A percentile compares a stretch with the other conserved stretches of the same genome.
Conservation (phyloP, 2,888 invertebrate genomes). For the Parnassius glacialis region DNA sequence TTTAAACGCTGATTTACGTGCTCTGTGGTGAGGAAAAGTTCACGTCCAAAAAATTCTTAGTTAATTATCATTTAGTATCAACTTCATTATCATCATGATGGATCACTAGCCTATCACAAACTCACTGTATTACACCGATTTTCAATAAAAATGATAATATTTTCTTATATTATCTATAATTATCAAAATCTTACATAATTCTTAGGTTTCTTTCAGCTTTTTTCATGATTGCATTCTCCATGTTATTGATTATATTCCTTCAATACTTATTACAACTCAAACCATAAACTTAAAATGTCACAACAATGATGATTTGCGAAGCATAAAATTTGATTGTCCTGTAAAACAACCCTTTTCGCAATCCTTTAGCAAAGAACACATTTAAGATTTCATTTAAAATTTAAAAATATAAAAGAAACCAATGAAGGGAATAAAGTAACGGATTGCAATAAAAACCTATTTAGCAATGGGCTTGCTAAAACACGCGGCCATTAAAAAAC, state of each 20-base stretch:
- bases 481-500: conserved; percentile 42
- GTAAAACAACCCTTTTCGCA: conserved; percentile 54
- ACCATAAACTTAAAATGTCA: conserved; percentile 15
- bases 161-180: no score
- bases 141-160: no score
- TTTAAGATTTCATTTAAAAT: conserved; percentile 8
- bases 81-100: no score
- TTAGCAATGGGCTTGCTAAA: conserved; percentile 60
- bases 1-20: no score
- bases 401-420: conserved; percentile 19
- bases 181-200: no score
- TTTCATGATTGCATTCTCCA: no score
- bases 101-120: no score
- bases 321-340: conserved; percentile 26
- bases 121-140: no score
- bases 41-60: no score
- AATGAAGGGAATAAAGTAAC: conserved; percentile 39
- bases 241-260: conserved; percentile 2
- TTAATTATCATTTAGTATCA: no score
- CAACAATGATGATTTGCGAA: conserved; percentile 20
- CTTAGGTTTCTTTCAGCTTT: no score
- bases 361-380: conserved; percentile 52
- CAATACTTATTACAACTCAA: conserved; percentile 1
- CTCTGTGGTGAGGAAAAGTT: no score
- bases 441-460: conserved; percentile 41